phyloP scores from a whole-genome alignment of 2,113 vertebrate genomes.

The Tachuris rubrigastra region DNA sequence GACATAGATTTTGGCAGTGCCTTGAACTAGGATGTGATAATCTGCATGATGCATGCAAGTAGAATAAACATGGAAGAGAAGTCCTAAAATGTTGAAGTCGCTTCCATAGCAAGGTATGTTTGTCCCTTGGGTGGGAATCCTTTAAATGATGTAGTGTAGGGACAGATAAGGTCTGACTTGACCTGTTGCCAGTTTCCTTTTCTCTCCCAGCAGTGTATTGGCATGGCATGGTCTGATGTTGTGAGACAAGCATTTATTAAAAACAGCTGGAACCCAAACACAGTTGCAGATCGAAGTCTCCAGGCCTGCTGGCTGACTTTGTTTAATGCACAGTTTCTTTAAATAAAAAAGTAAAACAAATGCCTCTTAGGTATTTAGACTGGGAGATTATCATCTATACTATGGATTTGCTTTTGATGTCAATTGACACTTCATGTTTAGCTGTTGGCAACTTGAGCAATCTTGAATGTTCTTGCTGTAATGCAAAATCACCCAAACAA shows the following conservation, averaged over 20 bases:
- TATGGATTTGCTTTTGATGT: background rate
- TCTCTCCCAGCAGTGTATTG: background rate
- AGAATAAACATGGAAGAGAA: background rate
- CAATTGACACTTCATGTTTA: background rate
- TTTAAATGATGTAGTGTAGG: background rate
- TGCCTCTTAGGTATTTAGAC: background rate
- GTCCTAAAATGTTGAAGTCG: background rate
- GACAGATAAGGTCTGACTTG: background rate
- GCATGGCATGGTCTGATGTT: background rate
- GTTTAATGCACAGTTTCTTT: background rate
- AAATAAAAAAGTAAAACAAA: background rate
- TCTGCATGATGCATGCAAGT: background rate
- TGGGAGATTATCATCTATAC: background rate
- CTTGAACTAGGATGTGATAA: background rate
- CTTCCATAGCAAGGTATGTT: background rate
- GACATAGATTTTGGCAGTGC: background rate
- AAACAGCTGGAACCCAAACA: background rate
- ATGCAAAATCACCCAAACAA: conserved; percentile 48
- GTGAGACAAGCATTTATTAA: background rate
- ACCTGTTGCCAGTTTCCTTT: background rate
- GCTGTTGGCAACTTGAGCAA: background rate
- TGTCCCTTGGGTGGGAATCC: background rate
- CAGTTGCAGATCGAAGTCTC: background rate
- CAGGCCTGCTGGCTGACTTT: background rate
- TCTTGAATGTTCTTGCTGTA: background rate